Evolutionary conservation across 2,797 vertebrate species (phyloP), one percentile per base, ranked within the genome.

Genomic region (Eulemur coronatus): DNA sequence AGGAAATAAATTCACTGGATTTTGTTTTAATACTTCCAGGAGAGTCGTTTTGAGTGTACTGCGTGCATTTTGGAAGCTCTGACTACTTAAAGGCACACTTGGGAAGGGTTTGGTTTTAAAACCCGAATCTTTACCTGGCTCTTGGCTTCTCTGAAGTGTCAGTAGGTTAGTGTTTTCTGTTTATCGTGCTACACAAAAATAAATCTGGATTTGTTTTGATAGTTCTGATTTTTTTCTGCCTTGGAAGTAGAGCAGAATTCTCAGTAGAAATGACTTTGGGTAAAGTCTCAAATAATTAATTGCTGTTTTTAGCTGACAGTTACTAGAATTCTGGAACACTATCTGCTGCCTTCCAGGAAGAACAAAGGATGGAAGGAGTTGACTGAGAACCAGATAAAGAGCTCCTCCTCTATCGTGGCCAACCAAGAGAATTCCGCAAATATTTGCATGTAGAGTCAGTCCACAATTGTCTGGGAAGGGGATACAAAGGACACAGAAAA

Each of bases 231-330:
- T 88, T 91, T 52, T 69, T 61, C 72, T 30, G 85, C 24, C 13
- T 35, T 41, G 75, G 52, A 91, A 95, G 41, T 55, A 82, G 50
- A 72, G 24, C 28, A 59, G 75, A 43, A 17, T 91, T 69, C 73
- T 79, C 18, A 2, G 61, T 48, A 11, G 30, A 88, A 69, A 90
- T 76, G 50, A 93, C 73, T 96, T 94, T 61, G 70, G 46, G 61
- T 87, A 73, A 84, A 97, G 30, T 50, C 78, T 94, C 63, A 82
- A 48, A 89, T 82, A 48, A 67, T 91, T 72, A 63, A 91, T 69
- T 76, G n/a, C 90, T 26, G 22, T n/a, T 35, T 88, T 43, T 63
- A 79, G 55, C 30, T 85, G 90, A 87, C 38, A 75, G 67, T 65
- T 2, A 0, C 38, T 48, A 38, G 48, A 43, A 73, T 30, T 8